A percentile compares a stretch with the other conserved stretches of the same genome.
phyloP scores from a whole-genome alignment of 2,797 vertebrate genomes.

The Sciurus carolinensis region DNA sequence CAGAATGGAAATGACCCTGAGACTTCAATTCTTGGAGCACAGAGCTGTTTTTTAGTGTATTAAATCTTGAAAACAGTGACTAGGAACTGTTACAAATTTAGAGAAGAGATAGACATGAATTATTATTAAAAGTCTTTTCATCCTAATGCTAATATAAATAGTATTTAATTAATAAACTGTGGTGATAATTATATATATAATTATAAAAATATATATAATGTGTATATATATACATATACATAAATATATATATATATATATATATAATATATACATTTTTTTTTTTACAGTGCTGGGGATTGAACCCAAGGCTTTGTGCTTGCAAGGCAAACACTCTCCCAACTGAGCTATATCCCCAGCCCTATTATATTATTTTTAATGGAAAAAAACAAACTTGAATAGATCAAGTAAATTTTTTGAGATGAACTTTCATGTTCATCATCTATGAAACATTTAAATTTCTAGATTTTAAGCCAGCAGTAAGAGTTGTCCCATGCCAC shows the following conservation, averaged over 20 bases:
- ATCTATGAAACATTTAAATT: slow-evolving; percentile 12
- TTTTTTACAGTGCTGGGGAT: too few species aligned
- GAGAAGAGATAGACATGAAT: background rate
- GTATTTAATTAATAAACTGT: background rate
- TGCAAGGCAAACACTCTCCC: too few species aligned
- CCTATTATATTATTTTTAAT: background rate
- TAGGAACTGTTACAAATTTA: background rate
- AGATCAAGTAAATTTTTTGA: background rate
- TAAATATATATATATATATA: too few species aligned
- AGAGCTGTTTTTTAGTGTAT: slow-evolving; percentile 42
- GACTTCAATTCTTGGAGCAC: background rate
- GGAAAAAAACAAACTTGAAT: background rate
- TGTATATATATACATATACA: too few species aligned
- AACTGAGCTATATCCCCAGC: too few species aligned
- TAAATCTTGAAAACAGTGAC: slow-evolving; percentile 36
- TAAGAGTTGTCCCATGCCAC: background rate
- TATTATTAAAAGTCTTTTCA: slow-evolving; percentile 51
- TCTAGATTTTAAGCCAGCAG: slow-evolving; percentile 16
- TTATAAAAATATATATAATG: too few species aligned
- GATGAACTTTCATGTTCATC: background rate
- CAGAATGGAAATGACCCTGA: background rate
- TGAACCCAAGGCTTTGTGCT: too few species aligned
- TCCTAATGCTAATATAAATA: slow-evolving; percentile 14
- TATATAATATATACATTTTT: too few species aligned
- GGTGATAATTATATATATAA: background rate